A percentile compares a stretch with the other conserved stretches of the same genome.
phyloP scores from a whole-genome alignment of 2,113 vertebrate species.

The Trogon surrucura region DNA sequence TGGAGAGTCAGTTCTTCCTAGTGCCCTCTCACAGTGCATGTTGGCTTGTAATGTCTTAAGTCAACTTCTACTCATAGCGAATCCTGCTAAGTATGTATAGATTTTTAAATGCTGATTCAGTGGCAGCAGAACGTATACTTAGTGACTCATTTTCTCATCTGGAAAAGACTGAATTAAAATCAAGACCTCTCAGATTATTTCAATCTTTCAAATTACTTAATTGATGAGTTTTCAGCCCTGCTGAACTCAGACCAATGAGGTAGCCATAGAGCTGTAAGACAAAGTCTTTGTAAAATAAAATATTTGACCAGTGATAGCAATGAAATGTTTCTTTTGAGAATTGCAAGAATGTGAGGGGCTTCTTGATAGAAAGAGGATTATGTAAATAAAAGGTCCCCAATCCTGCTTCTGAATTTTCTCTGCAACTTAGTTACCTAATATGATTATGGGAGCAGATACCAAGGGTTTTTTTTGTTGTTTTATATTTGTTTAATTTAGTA shows the following conservation, averaged over 20 bases:
- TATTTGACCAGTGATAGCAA: neutral
- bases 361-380: neutral
- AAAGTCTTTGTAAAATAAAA: neutral
- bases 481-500: constrained; percentile 16
- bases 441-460: neutral
- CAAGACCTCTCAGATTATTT: neutral
- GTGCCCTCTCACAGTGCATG: neutral
- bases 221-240: neutral
- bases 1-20: neutral
- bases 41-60: neutral
- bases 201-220: neutral
- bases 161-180: neutral
- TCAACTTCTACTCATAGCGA: neutral
- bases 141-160: neutral
- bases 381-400: neutral
- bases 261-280: neutral
- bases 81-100: neutral
- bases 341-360: neutral
- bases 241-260: neutral
- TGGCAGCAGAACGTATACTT: neutral
- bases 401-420: neutral
- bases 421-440: neutral
- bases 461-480: neutral
- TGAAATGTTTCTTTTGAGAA: neutral
- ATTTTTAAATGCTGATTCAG: neutral